A percentile compares a stretch with the other conserved stretches of the same genome.
Evolutionary conservation across 2,888 invertebrate genomes (phyloP).

Genomic region (Chirona hameri): DNA sequence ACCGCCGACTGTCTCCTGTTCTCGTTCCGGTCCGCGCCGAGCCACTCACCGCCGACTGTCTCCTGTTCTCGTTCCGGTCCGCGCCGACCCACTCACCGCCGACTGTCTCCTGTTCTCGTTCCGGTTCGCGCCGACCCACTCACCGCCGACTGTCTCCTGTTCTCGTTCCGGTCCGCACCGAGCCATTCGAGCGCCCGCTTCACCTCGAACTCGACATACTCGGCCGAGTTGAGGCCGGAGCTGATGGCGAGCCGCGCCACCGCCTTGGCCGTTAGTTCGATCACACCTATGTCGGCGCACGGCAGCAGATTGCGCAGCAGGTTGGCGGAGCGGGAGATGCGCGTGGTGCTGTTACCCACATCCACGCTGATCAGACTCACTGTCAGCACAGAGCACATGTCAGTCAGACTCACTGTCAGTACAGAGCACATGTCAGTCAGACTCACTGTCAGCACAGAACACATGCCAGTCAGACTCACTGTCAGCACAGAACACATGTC

Average conservation of each 20-base stretch:
- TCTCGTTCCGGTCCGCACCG: constrained; percentile 79
- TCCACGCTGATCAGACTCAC: constrained; percentile 91
- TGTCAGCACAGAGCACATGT: constrained; percentile 46
- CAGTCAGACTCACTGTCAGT: no score
- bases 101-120: neutral
- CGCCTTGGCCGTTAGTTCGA: constrained; percentile 94
- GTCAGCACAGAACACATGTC: no score
- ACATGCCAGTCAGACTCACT: no score
- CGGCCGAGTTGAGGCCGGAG: constrained; percentile 48
- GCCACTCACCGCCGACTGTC: no score
- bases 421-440: no score
- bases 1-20: no score
- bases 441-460: no score
- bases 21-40: neutral
- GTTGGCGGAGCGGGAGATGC: constrained; percentile 88
- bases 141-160: constrained; percentile 74
- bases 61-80: neutral
- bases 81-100: neutral
- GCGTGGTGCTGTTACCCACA: constrained; percentile 82
- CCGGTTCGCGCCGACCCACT: constrained; percentile 41
- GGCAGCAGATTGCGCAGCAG: constrained; percentile 85
- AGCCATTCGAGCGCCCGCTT: constrained; percentile 95
- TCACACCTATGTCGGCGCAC: constrained; percentile 84
- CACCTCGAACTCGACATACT: constrained; percentile 97
- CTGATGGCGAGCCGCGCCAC: constrained; percentile 83